These are phyloP conservation scores for Macquaria australasica DNA, from an alignment of 2,113 vertebrate genomes.

Conservation along the genomic window DNA sequence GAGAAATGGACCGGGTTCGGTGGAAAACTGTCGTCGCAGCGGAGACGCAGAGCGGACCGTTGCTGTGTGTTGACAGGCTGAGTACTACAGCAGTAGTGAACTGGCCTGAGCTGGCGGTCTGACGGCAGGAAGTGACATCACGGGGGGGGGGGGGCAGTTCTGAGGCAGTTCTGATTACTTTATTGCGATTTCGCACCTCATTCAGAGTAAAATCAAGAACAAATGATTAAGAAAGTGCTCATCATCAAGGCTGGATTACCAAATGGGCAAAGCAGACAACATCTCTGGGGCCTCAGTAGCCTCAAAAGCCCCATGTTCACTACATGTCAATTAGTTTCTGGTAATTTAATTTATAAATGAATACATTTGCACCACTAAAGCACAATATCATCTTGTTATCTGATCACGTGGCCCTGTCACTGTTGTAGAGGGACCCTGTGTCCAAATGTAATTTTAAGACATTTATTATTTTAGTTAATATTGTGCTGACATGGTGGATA, in stretches of 20 bases:
- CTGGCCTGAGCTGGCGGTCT: constrained; percentile 81
- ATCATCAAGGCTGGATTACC: neutral
- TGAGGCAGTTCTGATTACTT: neutral
- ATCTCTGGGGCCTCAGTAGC: neutral
- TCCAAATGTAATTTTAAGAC: no score
- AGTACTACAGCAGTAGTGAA: constrained; percentile 67
- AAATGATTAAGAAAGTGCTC: neutral
- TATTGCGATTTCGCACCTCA: neutral
- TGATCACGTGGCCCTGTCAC: neutral
- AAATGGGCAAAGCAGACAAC: neutral
- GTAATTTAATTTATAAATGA: neutral
- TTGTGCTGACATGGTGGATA: no score
- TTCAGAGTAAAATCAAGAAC: no score
- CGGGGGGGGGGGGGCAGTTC: no score
- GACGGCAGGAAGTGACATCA: constrained; percentile 80
- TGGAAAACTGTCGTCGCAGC: constrained; percentile 46
- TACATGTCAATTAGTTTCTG: neutral
- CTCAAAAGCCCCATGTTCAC: neutral
- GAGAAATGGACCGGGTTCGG: constrained; percentile 11
- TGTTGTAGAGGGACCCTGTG: no score
- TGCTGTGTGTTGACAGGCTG: constrained; percentile 69
- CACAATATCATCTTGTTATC: neutral
- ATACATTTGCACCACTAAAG: neutral
- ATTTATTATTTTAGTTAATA: no score
- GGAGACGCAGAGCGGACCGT: constrained; percentile 3